Conservation (phyloP, 1,140 invertebrate genomes). For the Dendrolimus kikuchii region DNA sequence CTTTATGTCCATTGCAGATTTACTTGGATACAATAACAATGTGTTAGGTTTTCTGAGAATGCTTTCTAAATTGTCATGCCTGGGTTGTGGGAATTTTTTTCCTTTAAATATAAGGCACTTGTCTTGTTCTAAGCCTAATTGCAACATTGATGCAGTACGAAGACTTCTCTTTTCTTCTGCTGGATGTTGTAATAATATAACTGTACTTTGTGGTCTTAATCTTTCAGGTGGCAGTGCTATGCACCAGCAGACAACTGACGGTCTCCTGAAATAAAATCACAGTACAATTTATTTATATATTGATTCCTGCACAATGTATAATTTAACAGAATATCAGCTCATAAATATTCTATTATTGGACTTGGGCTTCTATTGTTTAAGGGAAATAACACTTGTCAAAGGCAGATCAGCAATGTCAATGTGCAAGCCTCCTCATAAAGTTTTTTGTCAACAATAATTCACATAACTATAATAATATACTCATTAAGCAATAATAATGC, state of each 20-base stretch:
- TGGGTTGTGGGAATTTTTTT: conserved; percentile 84
- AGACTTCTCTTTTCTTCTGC: conserved; percentile 93
- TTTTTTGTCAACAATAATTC: no score
- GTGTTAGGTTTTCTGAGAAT: conserved; percentile 82
- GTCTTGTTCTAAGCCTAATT: conserved; percentile 79
- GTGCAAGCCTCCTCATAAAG: no score
- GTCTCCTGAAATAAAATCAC: conserved; percentile 78
- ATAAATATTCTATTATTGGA: background rate
- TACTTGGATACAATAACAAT: conserved; percentile 87
- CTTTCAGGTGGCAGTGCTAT: conserved; percentile 81
- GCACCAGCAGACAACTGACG: conserved; percentile 92
- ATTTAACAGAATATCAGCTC: conserved; percentile 5
- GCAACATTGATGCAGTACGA: conserved; percentile 91
- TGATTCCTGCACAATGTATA: conserved; percentile 5
- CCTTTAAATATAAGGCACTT: conserved; percentile 88
- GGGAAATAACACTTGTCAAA: no score
- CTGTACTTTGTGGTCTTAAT: conserved; percentile 77
- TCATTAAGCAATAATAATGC: no score
- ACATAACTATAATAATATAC: no score
- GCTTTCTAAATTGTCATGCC: conserved; percentile 77
- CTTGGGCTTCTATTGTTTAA: no score
- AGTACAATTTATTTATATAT: background rate
- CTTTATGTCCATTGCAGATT: conserved; percentile 78
- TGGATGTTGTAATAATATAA: conserved; percentile 93
- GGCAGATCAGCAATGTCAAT: no score